These are phyloP conservation scores for Belonocnema kinseyi DNA, from an alignment of 1,140 invertebrate genomes.

Conservation along the genomic window DNA sequence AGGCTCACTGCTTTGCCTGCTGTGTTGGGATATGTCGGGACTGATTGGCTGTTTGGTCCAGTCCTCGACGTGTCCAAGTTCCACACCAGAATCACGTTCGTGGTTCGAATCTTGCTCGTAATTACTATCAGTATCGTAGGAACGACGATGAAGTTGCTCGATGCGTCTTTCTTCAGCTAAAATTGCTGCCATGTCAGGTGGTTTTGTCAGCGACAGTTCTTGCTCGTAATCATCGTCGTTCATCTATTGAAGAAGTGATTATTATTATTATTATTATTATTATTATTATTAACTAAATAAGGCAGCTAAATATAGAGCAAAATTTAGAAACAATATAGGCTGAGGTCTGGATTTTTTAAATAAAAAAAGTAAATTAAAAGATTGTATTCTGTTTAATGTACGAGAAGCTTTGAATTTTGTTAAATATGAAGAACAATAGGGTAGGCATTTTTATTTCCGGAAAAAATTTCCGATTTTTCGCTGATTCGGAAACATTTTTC, in stretches of 20 bases:
- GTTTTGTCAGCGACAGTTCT: constrained; percentile 82
- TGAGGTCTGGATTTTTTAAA: no score
- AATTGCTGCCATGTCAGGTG: constrained; percentile 87
- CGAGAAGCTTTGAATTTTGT: no score
- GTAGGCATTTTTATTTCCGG: no score
- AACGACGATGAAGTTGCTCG: constrained; percentile 81
- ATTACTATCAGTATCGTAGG: constrained; percentile 76
- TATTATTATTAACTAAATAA: not conserved
- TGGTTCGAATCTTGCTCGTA: constrained; percentile 74
- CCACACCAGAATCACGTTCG: constrained; percentile 84
- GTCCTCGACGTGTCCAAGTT: constrained; percentile 78
- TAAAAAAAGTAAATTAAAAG: no score
- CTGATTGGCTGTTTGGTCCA: constrained; percentile 79
- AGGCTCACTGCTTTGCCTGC: constrained; percentile 85
- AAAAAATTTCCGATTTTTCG: no score
- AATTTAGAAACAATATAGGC: no score
- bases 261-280: no score
- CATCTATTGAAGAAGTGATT: constrained; percentile 52
- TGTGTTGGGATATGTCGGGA: constrained; percentile 82
- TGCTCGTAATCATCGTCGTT: constrained; percentile 82
- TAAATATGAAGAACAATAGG: no score
- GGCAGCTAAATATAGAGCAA: no score
- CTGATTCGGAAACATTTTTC: no score
- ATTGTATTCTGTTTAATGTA: no score
- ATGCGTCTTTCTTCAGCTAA: constrained; percentile 87